phyloP scores from a whole-genome alignment of 2,888 invertebrate species.

The Proisotoma minuta region DNA sequence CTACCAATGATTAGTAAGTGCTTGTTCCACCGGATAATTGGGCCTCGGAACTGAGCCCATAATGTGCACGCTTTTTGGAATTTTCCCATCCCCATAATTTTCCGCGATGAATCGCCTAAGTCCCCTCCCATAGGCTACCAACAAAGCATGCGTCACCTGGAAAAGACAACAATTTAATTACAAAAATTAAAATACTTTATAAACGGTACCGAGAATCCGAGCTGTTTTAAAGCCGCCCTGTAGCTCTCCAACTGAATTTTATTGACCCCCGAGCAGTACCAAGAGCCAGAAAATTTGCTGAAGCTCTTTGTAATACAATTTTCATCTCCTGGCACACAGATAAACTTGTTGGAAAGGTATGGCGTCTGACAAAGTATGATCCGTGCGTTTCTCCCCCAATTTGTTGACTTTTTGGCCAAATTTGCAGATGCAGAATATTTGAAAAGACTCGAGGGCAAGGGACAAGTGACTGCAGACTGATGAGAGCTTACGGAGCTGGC shows the following conservation, averaged over 20 bases:
- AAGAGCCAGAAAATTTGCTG: slow-evolving; percentile 1
- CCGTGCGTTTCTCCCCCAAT: too few species aligned
- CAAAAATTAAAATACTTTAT: too few species aligned
- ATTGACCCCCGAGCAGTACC: slow-evolving; percentile 7
- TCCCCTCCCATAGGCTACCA: slow-evolving; percentile 2
- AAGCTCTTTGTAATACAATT: neutral
- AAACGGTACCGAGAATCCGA: neutral
- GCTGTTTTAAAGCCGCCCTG: neutral
- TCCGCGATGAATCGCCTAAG: neutral
- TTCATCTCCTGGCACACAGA: neutral
- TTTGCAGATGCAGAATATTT: too few species aligned
- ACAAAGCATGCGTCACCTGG: slow-evolving; percentile 1
- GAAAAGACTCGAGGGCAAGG: too few species aligned
- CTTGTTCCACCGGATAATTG: neutral
- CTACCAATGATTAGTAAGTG: slow-evolving; percentile 11
- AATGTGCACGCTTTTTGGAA: neutral
- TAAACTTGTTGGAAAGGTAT: neutral
- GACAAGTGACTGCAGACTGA: too few species aligned
- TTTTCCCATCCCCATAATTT: neutral
- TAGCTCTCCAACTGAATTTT: neutral
- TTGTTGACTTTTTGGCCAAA: too few species aligned
- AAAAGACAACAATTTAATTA: too few species aligned
- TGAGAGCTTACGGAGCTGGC: neutral
- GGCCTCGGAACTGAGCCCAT: neutral
- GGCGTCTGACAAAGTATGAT: too few species aligned